Percentiles rank a stretch among this genome's conserved stretches.
phyloP scores from a whole-genome alignment of 2,113 vertebrate genomes.

The Lepisosteus osseus region DNA sequence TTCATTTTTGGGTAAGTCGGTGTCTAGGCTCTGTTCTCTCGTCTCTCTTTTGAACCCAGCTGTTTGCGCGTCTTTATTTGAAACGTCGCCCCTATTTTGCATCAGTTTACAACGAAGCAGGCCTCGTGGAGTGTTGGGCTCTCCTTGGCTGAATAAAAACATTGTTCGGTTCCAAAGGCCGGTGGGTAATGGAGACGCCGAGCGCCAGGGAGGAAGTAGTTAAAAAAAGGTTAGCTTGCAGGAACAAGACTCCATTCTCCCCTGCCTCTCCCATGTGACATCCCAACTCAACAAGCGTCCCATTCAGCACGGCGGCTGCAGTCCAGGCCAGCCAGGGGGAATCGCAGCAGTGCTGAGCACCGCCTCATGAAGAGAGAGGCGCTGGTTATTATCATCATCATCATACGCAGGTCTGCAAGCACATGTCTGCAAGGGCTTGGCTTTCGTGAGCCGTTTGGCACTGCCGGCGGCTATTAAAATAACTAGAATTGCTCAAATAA shows the following conservation, averaged over 20 bases:
- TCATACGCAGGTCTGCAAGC: background rate
- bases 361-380: constrained; percentile 2
- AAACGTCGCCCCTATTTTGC: too few species aligned
- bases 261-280: constrained; percentile 28
- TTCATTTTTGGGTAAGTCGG: too few species aligned
- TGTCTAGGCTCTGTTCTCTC: too few species aligned
- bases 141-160: constrained; percentile 18
- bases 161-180: constrained; percentile 22
- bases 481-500: too few species aligned
- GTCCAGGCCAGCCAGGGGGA: background rate
- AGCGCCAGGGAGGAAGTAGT: constrained; percentile 19
- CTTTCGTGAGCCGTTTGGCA: background rate
- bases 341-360: constrained; percentile 5
- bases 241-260: constrained; percentile 34
- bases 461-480: background rate
- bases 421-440: background rate
- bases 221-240: constrained; percentile 22
- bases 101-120: too few species aligned
- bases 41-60: too few species aligned
- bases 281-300: constrained; percentile 28
- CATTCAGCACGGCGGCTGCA: constrained; percentile 13
- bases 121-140: too few species aligned
- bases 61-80: too few species aligned
- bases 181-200: constrained; percentile 28
- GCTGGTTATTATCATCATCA: background rate